Evolutionary conservation across 2,888 invertebrate species (phyloP).

Genomic region (Sphinx pinastri): DNA sequence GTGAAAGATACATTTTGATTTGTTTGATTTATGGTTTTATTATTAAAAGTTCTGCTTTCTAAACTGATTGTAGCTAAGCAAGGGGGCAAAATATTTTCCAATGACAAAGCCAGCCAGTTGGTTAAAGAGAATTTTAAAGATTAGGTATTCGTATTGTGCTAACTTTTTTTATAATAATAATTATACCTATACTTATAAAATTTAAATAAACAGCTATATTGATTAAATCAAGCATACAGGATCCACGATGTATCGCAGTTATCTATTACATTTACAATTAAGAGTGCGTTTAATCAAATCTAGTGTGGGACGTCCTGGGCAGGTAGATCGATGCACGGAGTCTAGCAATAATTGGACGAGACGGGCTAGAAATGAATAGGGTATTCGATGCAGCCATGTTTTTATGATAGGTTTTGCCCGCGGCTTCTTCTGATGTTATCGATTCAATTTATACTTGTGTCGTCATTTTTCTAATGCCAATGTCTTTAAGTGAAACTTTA

Average conservation of each 20-base stretch:
- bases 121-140: too few relatives aligned
- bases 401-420: conserved; percentile 1
- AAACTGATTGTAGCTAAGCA: too few relatives aligned
- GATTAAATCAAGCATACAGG: neutral
- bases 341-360: conserved; percentile 2
- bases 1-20: too few relatives aligned
- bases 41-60: too few relatives aligned
- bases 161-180: too few relatives aligned
- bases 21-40: too few relatives aligned
- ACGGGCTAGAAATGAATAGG: neutral
- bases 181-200: too few relatives aligned
- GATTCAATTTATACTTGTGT: neutral
- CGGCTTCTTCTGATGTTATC: neutral
- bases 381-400: conserved; percentile 1
- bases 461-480: neutral
- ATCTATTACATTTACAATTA: conserved; percentile 13
- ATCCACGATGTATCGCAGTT: neutral
- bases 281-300: conserved; percentile 9
- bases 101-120: too few relatives aligned
- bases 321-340: conserved; percentile 16
- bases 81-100: too few relatives aligned
- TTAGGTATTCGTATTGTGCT: too few relatives aligned
- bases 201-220: neutral
- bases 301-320: conserved; percentile 11
- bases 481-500: neutral